These are phyloP conservation scores for Bombus waltoni DNA, from an alignment of 1,140 invertebrate species.

Conservation along the genomic window DNA sequence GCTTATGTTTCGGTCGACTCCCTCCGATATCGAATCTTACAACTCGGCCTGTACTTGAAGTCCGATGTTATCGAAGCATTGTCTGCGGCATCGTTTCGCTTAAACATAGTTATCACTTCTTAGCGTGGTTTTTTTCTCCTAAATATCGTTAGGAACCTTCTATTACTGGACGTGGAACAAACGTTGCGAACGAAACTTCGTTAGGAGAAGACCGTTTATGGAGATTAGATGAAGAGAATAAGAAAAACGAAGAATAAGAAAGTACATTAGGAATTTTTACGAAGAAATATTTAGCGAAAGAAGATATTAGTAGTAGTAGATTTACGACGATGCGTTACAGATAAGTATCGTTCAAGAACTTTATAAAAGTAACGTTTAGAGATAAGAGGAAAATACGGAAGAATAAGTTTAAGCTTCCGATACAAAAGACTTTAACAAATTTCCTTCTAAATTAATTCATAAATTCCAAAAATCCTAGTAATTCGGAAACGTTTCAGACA, in stretches of 20 bases:
- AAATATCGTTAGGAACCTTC: not conserved
- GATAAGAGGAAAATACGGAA: too few species aligned
- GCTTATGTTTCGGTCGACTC: constrained; percentile 24
- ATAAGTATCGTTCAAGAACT: too few species aligned
- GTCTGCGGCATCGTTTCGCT: constrained; percentile 35
- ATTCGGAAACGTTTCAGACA: not conserved
- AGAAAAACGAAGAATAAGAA: not conserved
- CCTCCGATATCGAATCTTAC: constrained; percentile 23
- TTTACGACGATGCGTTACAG: too few species aligned
- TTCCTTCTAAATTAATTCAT: not conserved
- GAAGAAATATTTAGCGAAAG: too few species aligned
- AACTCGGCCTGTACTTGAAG: not conserved
- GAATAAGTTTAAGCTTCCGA: too few species aligned
- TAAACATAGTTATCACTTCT: constrained; percentile 35
- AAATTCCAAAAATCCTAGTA: not conserved
- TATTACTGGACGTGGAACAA: not conserved
- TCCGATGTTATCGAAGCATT: constrained; percentile 39
- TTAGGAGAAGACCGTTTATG: not conserved
- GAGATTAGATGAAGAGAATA: not conserved
- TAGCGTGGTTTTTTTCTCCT: not conserved
- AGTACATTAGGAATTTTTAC: too few species aligned
- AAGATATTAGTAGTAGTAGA: too few species aligned
- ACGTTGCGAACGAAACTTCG: too few species aligned
- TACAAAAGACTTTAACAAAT: too few species aligned
- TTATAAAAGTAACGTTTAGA: too few species aligned